Conservation (phyloP, 2,113 vertebrate genomes). For the Lycocorax pyrrhopterus region DNA sequence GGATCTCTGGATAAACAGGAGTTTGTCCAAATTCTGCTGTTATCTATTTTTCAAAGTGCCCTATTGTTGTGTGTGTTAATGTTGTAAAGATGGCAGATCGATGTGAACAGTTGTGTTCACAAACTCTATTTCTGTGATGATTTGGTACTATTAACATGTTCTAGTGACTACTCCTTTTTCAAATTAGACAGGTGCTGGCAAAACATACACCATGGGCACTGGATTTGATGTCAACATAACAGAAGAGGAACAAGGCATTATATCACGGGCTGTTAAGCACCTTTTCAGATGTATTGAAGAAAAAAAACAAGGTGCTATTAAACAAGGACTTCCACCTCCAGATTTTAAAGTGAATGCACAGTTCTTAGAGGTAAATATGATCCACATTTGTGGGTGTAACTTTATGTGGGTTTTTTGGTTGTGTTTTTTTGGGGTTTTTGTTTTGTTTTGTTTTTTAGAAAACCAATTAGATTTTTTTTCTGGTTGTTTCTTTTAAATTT, state of each 20-base stretch:
- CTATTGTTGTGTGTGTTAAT: neutral
- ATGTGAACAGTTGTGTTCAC: neutral
- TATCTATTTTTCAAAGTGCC: neutral
- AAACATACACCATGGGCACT: constrained; percentile 98
- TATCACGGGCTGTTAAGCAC: constrained; percentile 90
- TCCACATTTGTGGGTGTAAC: neutral
- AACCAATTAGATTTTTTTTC: neutral
- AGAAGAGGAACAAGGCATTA: constrained; percentile 94
- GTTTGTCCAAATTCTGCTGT: neutral
- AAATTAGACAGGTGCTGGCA: constrained; percentile 92
- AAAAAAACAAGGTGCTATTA: constrained; percentile 80
- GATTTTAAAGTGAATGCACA: constrained; percentile 99
- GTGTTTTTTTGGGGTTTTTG: accelerated
- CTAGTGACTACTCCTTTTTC: neutral
- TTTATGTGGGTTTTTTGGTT: neutral
- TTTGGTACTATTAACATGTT: neutral
- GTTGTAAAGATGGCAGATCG: neutral
- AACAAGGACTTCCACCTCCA: constrained; percentile 87
- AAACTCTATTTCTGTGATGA: neutral
- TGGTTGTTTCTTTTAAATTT: neutral
- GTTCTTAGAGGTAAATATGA: constrained; percentile 88
- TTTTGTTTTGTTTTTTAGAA: neutral
- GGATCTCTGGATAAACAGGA: neutral
- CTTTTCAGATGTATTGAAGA: constrained; percentile 93
- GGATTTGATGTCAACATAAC: constrained; percentile 92